Percentiles rank a stretch among this genome's conserved stretches.
Conservation (phyloP, 2,113 vertebrate species). For the Zootoca vivipara region DNA sequence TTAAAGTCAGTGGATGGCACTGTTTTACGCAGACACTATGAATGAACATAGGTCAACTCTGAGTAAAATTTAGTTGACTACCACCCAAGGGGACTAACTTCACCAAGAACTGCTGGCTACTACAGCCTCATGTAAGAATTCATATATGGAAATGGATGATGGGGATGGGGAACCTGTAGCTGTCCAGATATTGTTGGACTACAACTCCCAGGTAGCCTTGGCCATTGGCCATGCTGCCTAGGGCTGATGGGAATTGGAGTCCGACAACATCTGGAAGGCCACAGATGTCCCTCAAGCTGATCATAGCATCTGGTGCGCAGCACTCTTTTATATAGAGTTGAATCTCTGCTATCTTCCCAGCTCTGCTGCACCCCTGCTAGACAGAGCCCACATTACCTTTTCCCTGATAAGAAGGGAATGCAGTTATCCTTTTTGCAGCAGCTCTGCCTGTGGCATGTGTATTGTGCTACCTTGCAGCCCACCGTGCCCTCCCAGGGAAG, state of each 20-base stretch:
- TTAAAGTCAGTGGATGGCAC: neutral
- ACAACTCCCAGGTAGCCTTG: no score
- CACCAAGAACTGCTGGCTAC: neutral
- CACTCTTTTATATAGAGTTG: neutral
- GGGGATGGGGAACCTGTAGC: no score
- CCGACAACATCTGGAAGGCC: neutral
- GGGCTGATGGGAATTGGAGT: neutral
- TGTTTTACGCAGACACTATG: no score
- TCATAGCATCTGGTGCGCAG: neutral
- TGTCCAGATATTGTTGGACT: neutral
- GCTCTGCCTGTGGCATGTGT: conserved; percentile 33
- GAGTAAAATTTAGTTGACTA: no score
- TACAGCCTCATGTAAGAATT: neutral
- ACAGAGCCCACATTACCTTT: neutral
- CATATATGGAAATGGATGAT: neutral
- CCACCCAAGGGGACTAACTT: no score
- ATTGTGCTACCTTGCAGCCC: conserved; percentile 54
- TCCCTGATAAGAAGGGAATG: accelerated
- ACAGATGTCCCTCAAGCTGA: neutral
- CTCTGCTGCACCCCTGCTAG: neutral
- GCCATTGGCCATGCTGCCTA: neutral
- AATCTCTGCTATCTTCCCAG: neutral
- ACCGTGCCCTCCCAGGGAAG: conserved; percentile 52
- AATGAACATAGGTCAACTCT: no score
- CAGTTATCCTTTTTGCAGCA: neutral